Evolutionary conservation across 2,888 invertebrate species (phyloP).

Genomic region (Cephonodes hylas): DNA sequence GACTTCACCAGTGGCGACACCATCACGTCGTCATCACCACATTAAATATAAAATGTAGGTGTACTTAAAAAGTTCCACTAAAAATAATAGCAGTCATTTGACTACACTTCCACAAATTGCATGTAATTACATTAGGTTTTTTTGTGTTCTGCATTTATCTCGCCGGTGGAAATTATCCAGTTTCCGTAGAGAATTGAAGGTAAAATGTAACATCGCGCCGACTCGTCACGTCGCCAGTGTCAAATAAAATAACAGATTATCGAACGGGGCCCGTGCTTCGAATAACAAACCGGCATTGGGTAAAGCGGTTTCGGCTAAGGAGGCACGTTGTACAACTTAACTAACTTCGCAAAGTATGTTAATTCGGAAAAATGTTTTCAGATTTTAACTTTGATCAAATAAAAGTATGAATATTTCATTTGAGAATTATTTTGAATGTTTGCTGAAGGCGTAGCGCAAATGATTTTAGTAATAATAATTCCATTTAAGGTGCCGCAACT

Average conservation of each 20-base stretch:
- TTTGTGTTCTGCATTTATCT: slow-evolving; percentile 4
- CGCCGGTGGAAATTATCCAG: slow-evolving; percentile 3
- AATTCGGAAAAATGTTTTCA: slow-evolving; percentile 40
- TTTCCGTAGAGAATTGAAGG: slow-evolving; percentile 18
- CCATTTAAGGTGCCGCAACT: too few species aligned
- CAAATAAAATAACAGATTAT: slow-evolving; percentile 22
- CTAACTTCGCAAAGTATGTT: slow-evolving; percentile 47
- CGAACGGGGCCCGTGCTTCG: slow-evolving; percentile 16
- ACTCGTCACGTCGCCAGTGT: slow-evolving; percentile 18
- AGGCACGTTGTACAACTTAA: slow-evolving; percentile 42
- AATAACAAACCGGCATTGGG: slow-evolving; percentile 18
- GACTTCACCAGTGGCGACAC: too few species aligned
- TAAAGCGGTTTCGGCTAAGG: slow-evolving; percentile 33
- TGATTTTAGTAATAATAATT: neutral
- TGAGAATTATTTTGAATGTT: neutral
- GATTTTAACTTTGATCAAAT: slow-evolving; percentile 25
- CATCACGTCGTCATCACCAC: too few species aligned
- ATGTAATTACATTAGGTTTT: neutral
- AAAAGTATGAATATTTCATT: slow-evolving; percentile 20
- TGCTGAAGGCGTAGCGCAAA: neutral
- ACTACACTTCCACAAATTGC: neutral
- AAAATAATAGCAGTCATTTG: neutral
- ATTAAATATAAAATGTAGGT: too few species aligned
- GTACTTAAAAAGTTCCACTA: too few species aligned
- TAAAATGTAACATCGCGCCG: slow-evolving; percentile 34